A percentile compares a stretch with the other conserved stretches of the same genome.
Evolutionary conservation across 2,113 vertebrate species (phyloP).

Genomic region (Poeciliopsis prolifica): DNA sequence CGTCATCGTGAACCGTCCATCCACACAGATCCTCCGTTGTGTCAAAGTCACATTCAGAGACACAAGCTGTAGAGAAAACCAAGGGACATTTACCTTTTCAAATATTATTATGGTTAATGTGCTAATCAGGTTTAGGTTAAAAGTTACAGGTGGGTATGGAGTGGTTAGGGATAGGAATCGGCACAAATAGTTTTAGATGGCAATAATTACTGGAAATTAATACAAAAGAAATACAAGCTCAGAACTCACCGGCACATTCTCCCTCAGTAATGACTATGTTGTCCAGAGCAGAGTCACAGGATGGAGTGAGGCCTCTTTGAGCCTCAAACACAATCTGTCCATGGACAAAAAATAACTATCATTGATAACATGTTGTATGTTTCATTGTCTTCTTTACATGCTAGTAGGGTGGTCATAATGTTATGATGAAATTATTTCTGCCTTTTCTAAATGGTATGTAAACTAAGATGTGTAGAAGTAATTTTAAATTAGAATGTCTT

Average conservation of each 20-base stretch:
- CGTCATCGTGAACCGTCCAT: constrained; percentile 61
- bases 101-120: no score
- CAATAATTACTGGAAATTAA: background rate
- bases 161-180: no score
- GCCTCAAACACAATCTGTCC: constrained; percentile 80
- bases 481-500: no score
- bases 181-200: no score
- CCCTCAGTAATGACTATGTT: constrained; percentile 81
- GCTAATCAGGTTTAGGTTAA: no score
- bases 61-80: constrained; percentile 72
- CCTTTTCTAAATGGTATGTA: no score
- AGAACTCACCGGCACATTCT: constrained; percentile 72
- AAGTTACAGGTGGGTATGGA: no score
- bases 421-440: no score
- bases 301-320: constrained; percentile 59
- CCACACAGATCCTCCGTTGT: constrained; percentile 63
- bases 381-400: background rate
- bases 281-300: constrained; percentile 80
- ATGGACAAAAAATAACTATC: constrained; percentile 6
- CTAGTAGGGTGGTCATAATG: no score
- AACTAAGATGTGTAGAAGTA: no score
- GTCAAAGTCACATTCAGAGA: constrained; percentile 82
- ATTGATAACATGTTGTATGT: background rate
- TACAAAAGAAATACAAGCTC: background rate
- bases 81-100: background rate